Evolutionary conservation across 2,113 vertebrate species (phyloP).

Genomic region (Nycticebus coucang): DNA sequence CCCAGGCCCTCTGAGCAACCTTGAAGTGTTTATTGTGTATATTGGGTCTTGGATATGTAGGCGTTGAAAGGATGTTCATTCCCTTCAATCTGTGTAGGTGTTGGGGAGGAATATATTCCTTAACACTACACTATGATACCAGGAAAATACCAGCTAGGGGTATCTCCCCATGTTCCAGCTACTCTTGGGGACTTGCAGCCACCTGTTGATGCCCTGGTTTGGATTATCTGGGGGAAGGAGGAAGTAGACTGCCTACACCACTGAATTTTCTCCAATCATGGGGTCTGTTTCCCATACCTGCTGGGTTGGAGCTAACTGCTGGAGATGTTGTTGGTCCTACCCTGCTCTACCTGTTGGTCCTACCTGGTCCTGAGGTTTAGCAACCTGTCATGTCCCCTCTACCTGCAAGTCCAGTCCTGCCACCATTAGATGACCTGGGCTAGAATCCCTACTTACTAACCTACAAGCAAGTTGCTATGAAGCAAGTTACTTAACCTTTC

Average conservation of each 20-base stretch:
- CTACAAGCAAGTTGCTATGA: neutral
- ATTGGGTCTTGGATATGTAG: neutral
- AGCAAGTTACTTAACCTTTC: conserved; percentile 8
- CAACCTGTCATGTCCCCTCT: neutral
- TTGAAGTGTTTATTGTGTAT: neutral
- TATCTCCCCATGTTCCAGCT: neutral
- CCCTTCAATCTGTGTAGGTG: neutral
- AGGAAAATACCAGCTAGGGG: neutral
- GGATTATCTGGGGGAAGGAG: neutral
- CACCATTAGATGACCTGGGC: neutral
- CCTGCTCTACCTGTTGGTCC: neutral
- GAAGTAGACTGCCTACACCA: too few relatives aligned
- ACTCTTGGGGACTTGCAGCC: neutral
- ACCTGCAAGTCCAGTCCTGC: neutral
- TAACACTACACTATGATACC: neutral
- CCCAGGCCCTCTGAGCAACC: neutral
- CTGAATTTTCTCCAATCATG: neutral
- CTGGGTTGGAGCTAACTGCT: neutral
- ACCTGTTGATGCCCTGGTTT: neutral
- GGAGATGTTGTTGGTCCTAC: neutral
- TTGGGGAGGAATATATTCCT: neutral
- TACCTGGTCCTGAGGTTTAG: neutral
- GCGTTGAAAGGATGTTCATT: neutral
- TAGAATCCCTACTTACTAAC: neutral
- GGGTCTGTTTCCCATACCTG: neutral